Percentiles rank a stretch among this genome's conserved stretches.
These are phyloP conservation scores for Amphimedon queenslandica DNA, from an alignment of 37 sponge, comb jelly and placozoan genomes.

Conservation along the genomic window DNA sequence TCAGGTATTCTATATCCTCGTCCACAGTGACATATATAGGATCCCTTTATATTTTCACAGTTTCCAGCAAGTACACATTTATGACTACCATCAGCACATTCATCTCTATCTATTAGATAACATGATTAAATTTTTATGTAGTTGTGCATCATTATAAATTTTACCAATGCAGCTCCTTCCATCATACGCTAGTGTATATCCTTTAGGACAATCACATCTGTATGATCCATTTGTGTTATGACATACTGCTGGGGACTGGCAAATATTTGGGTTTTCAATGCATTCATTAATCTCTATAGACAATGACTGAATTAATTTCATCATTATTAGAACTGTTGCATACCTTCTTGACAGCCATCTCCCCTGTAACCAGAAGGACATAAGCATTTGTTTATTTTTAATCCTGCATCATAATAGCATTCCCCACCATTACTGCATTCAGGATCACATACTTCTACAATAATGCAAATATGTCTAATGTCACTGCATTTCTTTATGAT, in stretches of 20 bases:
- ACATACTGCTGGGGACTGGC: neutral
- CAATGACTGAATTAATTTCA: neutral
- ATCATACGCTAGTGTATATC: neutral
- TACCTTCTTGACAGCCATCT: neutral
- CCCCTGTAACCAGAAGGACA: constrained; percentile 3
- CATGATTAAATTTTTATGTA: neutral
- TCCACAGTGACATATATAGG: neutral
- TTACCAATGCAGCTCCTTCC: neutral
- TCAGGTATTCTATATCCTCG: neutral
- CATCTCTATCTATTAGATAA: neutral
- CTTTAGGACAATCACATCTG: neutral
- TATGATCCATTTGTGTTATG: neutral
- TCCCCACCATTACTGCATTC: neutral
- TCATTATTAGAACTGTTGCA: constrained; percentile 5
- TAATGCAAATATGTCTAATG: neutral
- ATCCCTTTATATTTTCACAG: neutral
- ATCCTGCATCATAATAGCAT: neutral
- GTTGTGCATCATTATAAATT: neutral
- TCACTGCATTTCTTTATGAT: neutral
- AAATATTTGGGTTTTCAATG: neutral
- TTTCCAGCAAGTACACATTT: neutral
- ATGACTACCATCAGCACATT: constrained; percentile 1
- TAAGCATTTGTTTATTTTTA: neutral
- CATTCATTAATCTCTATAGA: neutral
- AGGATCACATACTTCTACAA: neutral